Percentiles rank a stretch among this genome's conserved stretches.
Evolutionary conservation across 2,113 vertebrate species (phyloP).

Genomic region (Semnopithecus entellus): DNA sequence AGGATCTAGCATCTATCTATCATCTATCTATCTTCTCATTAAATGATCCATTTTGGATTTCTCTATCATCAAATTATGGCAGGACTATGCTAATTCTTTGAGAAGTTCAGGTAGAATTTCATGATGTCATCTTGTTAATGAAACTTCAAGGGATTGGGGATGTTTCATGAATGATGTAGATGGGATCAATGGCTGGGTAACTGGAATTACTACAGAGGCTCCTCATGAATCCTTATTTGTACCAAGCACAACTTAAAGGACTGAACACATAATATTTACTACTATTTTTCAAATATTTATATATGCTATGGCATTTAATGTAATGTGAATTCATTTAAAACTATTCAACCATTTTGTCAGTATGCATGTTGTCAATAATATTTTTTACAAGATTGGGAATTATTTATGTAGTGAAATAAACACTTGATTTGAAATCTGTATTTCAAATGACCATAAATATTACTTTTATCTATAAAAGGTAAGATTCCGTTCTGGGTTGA

Average conservation of each 20-base stretch:
- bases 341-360: not conserved
- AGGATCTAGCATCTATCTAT: not conserved
- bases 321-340: not conserved
- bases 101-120: not conserved
- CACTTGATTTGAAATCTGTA: not conserved
- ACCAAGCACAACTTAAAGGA: not conserved
- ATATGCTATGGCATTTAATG: constrained; percentile 6
- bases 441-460: not conserved
- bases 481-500: not conserved
- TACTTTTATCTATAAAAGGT: not conserved
- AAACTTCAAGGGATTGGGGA: not conserved
- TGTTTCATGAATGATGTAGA: not conserved
- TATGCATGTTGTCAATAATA: not conserved
- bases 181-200: not conserved
- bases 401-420: not conserved
- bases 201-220: not conserved
- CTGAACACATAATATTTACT: not conserved
- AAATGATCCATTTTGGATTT: not conserved
- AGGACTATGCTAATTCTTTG: not conserved
- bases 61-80: not conserved
- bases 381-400: not conserved
- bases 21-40: not conserved
- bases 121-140: not conserved
- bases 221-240: not conserved
- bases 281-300: constrained; percentile 29